Evolutionary conservation across 2,113 vertebrate species (phyloP).

Genomic region (Calyptomena viridis): DNA sequence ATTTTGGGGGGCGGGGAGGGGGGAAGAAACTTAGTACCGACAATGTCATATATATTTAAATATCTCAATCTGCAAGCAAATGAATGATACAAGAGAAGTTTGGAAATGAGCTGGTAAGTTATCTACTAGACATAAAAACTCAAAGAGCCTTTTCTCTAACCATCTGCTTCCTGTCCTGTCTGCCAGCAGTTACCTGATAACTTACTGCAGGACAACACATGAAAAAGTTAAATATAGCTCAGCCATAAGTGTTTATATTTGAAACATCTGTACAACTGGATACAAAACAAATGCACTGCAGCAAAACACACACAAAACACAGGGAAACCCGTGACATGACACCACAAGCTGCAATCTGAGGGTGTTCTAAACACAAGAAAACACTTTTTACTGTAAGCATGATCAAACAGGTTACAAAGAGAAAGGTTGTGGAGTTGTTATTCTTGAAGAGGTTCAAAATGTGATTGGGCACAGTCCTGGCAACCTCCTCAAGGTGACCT

Average conservation of each 20-base stretch:
- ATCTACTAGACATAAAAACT: neutral
- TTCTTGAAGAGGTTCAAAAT: neutral
- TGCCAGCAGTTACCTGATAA: neutral
- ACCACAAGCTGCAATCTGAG: neutral
- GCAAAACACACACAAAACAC: slow-evolving; percentile 18
- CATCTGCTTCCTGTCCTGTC: neutral
- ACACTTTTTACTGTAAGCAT: neutral
- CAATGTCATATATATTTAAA: neutral
- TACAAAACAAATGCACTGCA: slow-evolving; percentile 31
- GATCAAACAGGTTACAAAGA: neutral
- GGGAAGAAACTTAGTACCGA: neutral
- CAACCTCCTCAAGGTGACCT: neutral
- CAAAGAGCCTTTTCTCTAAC: neutral
- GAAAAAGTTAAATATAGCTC: slow-evolving; percentile 12
- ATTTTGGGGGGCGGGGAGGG: too few species aligned
- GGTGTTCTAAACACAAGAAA: neutral
- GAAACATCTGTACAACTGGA: slow-evolving; percentile 24
- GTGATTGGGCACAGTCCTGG: neutral
- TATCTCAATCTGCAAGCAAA: neutral
- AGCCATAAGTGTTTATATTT: neutral
- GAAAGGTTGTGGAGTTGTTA: neutral
- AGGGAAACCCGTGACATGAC: neutral
- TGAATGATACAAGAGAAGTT: neutral
- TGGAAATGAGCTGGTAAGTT: neutral
- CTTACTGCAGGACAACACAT: neutral